Evolutionary conservation across 2,888 invertebrate genomes (phyloP).

Genomic region (Drosophila falleni): DNA sequence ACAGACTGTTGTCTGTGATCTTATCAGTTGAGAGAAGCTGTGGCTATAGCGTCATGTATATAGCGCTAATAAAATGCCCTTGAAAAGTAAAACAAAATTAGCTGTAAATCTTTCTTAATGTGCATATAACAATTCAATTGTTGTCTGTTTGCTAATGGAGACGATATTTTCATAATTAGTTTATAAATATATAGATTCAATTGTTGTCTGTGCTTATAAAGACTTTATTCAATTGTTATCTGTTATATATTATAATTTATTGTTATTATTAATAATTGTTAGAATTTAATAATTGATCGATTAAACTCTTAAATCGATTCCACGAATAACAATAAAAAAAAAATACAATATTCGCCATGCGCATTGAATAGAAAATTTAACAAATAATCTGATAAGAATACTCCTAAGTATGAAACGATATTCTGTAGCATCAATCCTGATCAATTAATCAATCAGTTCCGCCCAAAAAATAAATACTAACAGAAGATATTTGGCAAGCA

Average conservation of each 20-base stretch:
- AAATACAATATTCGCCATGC: background rate
- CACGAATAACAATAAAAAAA: background rate
- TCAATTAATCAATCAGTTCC: background rate
- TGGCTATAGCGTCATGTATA: background rate
- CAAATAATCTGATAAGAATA: background rate
- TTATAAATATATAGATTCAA: background rate
- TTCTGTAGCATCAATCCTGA: background rate
- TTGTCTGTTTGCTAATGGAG: conserved; percentile 1
- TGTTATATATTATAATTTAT: too few species aligned
- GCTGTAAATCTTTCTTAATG: background rate
- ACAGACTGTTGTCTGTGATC: conserved; percentile 13
- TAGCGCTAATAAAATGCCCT: background rate
- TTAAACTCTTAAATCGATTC: conserved; percentile 7
- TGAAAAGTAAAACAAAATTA: background rate
- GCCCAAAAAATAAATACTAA: background rate
- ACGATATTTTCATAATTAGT: background rate
- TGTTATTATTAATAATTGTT: background rate
- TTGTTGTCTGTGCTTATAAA: conserved; percentile 4
- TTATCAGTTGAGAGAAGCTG: conserved; percentile 16
- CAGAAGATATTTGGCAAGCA: background rate
- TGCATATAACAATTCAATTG: conserved; percentile 5
- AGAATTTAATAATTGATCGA: background rate
- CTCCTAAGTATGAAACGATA: too few species aligned
- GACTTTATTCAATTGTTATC: conserved; percentile 8
- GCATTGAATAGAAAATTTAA: background rate